phyloP scores from a whole-genome alignment of 2,888 invertebrate species.

The Lasiommata megera region DNA sequence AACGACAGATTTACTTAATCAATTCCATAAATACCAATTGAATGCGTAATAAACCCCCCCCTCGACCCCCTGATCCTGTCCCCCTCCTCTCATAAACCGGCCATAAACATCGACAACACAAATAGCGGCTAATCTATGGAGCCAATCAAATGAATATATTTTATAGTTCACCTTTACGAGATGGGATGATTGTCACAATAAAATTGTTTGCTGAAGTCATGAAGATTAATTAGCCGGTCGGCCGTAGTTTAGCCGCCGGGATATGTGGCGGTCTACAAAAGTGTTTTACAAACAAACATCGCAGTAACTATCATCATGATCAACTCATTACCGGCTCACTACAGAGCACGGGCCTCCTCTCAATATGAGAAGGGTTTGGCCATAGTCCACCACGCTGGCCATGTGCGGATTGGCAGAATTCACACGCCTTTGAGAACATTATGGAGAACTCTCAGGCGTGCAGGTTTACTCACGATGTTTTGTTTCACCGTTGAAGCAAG shows the following conservation, averaged over 20 bases:
- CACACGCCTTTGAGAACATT: too few species aligned
- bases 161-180: conserved; percentile 61
- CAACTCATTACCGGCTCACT: too few species aligned
- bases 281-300: too few species aligned
- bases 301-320: too few species aligned
- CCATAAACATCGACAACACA: conserved; percentile 78
- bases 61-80: conserved; percentile 21
- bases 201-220: conserved; percentile 66
- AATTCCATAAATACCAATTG: conserved; percentile 72
- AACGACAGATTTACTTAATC: conserved; percentile 63
- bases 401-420: too few species aligned
- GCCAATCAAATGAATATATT: conserved; percentile 68
- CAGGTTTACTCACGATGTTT: too few species aligned
- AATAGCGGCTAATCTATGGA: conserved; percentile 69
- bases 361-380: too few species aligned
- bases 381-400: too few species aligned
- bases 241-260: background rate
- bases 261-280: background rate
- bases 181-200: conserved; percentile 54
- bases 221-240: conserved; percentile 34
- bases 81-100: conserved; percentile 63
- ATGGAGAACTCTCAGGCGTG: too few species aligned
- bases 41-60: conserved; percentile 68
- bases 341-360: too few species aligned
- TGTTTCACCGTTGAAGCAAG: too few species aligned